Conservation (phyloP, 2,113 vertebrate genomes). For the Zeus faber region DNA sequence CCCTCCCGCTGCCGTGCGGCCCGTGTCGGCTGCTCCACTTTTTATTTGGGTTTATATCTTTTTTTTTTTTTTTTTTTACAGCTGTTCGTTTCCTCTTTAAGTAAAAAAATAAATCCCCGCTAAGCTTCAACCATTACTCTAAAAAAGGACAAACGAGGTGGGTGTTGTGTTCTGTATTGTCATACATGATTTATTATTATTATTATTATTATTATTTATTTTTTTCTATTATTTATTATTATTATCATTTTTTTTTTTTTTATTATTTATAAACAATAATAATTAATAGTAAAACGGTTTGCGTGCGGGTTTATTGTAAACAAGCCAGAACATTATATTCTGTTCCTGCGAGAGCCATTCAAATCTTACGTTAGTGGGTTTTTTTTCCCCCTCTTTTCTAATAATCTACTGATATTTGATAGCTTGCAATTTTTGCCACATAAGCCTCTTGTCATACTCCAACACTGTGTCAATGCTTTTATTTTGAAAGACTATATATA, state of each 20-base stretch:
- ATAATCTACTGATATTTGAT: conserved; percentile 24
- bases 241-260: too few species aligned
- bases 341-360: too few species aligned
- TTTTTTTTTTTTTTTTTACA: conserved; percentile 22
- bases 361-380: neutral
- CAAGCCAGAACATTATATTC: too few species aligned
- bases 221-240: neutral
- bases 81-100: neutral
- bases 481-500: too few species aligned
- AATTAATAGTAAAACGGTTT: too few species aligned
- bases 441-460: neutral
- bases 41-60: conserved; percentile 41
- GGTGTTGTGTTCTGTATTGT: conserved; percentile 29
- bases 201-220: neutral
- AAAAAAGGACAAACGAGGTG: conserved; percentile 61
- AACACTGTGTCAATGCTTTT: too few species aligned
- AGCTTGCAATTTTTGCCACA: conserved; percentile 12
- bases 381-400: neutral
- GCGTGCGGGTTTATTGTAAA: too few species aligned
- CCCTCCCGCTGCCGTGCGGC: conserved; percentile 39
- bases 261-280: too few species aligned
- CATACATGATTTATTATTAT: neutral
- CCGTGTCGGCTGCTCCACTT: conserved; percentile 20
- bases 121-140: conserved; percentile 49
- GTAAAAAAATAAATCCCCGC: conserved; percentile 31